Base-by-base conservation (phyloP, 1,140 invertebrate species). In the Pemphigus obesinymphae region DNA sequence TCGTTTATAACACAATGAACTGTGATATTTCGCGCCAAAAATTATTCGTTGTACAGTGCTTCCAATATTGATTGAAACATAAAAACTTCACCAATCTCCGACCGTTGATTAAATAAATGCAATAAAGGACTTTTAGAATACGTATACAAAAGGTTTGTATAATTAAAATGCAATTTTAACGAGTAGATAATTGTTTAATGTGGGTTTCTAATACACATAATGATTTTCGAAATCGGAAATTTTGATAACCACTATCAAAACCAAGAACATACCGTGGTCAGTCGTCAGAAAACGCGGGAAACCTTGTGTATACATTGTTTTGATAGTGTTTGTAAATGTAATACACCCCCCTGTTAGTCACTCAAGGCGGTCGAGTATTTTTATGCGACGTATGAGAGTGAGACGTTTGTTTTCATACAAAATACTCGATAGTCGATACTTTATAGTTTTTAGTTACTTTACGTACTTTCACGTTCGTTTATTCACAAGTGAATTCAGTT, bases 281-380 rank as follows among this genome's bases (percentile, higher is more conserved):
- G 29, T n/a, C 15, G 20, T 63, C 31, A 63, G 20, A 70, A 70
- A 70, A 70, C 66, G 68, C 68, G 68, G 68, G 68, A 70, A 70
- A 70, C 37, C 68, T 43, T 45, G 40, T 17, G 23, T 2, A 1
- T 50, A 50, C 48, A 50, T 20, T 50, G 48, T 20, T 50, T 20
- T 20, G 48, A 50, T 50, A 50, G 17, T 50, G 48, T 3, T 17
- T 50, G 20, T 48, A 40, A 40, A 40, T 40, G 8, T 40, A 40
- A 40, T 45, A 45, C n/a, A n/a, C n/a, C n/a, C n/a, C n/a, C n/a
- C n/a, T n/a, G n/a, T n/a, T n/a, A n/a, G n/a, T 45, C 43, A 45
- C 43, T 23, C 53, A 58, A 58, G 53, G 53, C 23, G 23, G 53
- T 58, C n/a, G 7, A 58, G 43, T 45, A 45, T 45, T 45, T n/a